These are phyloP conservation scores for Mesocricetus auratus DNA, from an alignment of 2,113 vertebrate species.

Conservation along the genomic window DNA sequence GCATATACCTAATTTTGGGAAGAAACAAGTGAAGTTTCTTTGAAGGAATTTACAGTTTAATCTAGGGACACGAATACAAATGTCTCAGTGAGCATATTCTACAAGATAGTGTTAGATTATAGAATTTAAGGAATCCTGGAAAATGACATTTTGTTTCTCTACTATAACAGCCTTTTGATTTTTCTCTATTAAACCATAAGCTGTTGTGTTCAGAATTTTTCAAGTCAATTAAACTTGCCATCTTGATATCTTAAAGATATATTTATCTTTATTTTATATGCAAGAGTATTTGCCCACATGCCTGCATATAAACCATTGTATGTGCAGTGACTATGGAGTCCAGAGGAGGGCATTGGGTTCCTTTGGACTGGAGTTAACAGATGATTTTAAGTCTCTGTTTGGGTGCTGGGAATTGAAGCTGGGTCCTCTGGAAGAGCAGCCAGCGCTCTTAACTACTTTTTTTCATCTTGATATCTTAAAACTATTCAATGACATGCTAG, in stretches of 20 bases:
- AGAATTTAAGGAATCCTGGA: neutral
- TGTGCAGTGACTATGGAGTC: too few relatives aligned
- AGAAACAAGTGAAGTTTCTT: neutral
- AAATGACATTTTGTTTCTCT: neutral
- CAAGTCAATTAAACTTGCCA: neutral
- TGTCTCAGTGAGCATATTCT: neutral
- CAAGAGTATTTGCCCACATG: too few relatives aligned
- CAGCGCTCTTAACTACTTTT: neutral
- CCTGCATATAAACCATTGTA: neutral
- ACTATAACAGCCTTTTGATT: neutral
- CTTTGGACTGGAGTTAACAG: neutral
- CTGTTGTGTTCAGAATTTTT: neutral
- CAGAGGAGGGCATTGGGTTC: neutral
- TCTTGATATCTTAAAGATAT: constrained; percentile 14
- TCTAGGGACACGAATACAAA: neutral
- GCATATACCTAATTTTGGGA: neutral
- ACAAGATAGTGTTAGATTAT: neutral
- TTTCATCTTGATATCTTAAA: neutral
- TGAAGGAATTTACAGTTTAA: neutral
- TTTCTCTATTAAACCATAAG: neutral
- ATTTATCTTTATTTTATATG: neutral
- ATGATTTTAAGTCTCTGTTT: neutral
- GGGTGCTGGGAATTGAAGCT: neutral
- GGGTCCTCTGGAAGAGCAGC: neutral
- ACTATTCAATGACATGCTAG: neutral